Conservation (phyloP, 1,140 invertebrate genomes). For the Drosophila kohkoa region DNA sequence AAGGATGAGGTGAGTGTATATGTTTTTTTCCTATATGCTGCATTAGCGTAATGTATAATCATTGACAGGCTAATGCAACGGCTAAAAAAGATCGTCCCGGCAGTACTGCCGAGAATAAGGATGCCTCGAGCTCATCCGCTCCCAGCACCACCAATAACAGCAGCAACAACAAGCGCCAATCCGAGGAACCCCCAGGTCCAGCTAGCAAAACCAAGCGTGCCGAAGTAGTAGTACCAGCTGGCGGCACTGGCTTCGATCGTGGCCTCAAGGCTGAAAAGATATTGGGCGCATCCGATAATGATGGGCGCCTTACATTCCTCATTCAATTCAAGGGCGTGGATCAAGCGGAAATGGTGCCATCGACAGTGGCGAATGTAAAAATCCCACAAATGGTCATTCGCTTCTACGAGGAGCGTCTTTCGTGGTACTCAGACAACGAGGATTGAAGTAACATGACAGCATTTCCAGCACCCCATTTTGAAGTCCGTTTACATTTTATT, state of each 20-base stretch:
- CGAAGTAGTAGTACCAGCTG: conserved; percentile 17
- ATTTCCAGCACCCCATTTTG: background rate
- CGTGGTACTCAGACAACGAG: conserved; percentile 96
- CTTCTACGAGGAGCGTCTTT: conserved; percentile 97
- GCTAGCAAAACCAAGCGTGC: conserved; percentile 51
- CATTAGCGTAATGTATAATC: background rate
- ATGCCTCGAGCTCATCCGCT: conserved; percentile 44
- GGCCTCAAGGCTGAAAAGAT: conserved; percentile 96
- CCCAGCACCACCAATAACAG: conserved; percentile 35
- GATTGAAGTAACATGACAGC: conserved; percentile 73
- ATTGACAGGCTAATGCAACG: conserved; percentile 45
- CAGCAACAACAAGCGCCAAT: conserved; percentile 53
- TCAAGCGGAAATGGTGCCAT: conserved; percentile 97
- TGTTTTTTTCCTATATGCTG: no score
- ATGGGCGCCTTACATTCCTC: conserved; percentile 96
- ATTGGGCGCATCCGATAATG: conserved; percentile 88
- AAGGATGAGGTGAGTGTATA: conserved; percentile 85
- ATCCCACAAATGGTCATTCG: conserved; percentile 98
- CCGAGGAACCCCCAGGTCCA: conserved; percentile 50
- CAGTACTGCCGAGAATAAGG: conserved; percentile 56
- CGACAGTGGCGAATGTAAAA: conserved; percentile 94
- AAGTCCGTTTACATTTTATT: background rate
- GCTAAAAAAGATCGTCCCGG: conserved; percentile 58
- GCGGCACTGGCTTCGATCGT: conserved; percentile 92
- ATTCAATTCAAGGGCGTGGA: conserved; percentile 98